Base-by-base conservation (phyloP, 64 coral and sea anemone genomes). In the Catalaphyllia jardinei region DNA sequence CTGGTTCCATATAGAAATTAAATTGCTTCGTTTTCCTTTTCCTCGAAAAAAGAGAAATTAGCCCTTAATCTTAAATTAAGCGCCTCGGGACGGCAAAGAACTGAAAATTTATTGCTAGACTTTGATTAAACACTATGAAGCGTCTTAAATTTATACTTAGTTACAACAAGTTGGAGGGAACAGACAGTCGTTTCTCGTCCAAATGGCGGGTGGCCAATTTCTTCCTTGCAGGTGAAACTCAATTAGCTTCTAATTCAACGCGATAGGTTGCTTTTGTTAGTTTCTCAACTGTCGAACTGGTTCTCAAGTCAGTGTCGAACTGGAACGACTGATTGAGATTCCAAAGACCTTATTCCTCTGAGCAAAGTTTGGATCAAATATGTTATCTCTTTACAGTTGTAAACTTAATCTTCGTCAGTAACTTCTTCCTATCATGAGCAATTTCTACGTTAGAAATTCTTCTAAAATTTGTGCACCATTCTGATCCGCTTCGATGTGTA, bases 121-220 rank as follows among this genome's bases (percentile, higher is more conserved):
- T 25, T 27, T 67, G 64, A 67, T 67, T 35, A 14, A 18, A 38
- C 30, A 51, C 20, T 2, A 19, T 25, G 22, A 29, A 42, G 29
- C 31, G 55, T 82, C 30, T 65, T 14, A 54, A 42, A 62, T 82
- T 64, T 31, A 64, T 8, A 38, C 16, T 64, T 18, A 31, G 24
- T 8, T 67, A 67, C 25, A 67, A 38, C 29, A 33, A 64, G 35
- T 30, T 30, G 0, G 7, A 38, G 15, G 4, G 29, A 10, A 33
- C 30, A 61, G 55, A 14, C 52, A 31, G 38, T 13, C 27, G 19
- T 29, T 18, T 16, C 78, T 30, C 12, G 59, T 82, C 79, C 60
- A 38, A 63, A 62, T 82, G 79, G 18, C 79, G 79, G 79, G 79
- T 82, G 79, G 61, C 79, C 79, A 82, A 82, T 22, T 20, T 17